Conservation (phyloP, 2,797 vertebrate species). For the Sebastes alutus region DNA sequence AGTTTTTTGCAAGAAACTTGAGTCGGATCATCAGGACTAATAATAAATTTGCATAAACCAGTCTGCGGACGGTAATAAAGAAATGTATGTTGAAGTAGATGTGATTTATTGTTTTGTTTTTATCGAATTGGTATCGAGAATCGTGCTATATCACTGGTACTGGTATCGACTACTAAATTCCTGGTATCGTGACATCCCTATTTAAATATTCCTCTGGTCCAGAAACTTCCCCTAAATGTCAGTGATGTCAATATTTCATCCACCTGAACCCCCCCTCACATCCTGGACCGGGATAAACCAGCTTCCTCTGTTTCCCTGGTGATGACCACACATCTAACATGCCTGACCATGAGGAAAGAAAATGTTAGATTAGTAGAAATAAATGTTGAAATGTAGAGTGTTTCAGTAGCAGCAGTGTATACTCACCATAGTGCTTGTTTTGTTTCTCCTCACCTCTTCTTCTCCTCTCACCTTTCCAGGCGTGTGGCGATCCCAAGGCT, state of each 20-base stretch:
- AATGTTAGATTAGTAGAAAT: neutral
- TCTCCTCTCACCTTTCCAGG: conserved; percentile 85
- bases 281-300: conserved; percentile 49
- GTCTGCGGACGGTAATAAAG: too few species aligned
- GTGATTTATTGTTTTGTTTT: too few species aligned
- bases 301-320: conserved; percentile 31
- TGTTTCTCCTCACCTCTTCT: conserved; percentile 53
- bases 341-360: conserved; percentile 9
- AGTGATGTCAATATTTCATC: conserved; percentile 33
- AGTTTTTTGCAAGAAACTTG: too few species aligned
- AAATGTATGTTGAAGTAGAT: too few species aligned
- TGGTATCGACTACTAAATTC: neutral
- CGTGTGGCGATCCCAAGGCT: conserved; percentile 98
- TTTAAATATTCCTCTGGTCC: conserved; percentile 11
- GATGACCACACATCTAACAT: conserved; percentile 41
- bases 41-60: too few species aligned
- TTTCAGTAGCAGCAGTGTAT: conserved; percentile 26
- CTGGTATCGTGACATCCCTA: neutral
- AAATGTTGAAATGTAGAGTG: neutral
- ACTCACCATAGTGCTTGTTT: conserved; percentile 28
- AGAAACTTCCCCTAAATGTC: conserved; percentile 27
- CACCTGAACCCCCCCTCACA: neutral
- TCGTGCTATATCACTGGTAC: neutral
- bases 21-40: too few species aligned
- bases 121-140: neutral